Base-by-base conservation (phyloP, 2,888 invertebrate species). In the Drosophila aldrichi region DNA sequence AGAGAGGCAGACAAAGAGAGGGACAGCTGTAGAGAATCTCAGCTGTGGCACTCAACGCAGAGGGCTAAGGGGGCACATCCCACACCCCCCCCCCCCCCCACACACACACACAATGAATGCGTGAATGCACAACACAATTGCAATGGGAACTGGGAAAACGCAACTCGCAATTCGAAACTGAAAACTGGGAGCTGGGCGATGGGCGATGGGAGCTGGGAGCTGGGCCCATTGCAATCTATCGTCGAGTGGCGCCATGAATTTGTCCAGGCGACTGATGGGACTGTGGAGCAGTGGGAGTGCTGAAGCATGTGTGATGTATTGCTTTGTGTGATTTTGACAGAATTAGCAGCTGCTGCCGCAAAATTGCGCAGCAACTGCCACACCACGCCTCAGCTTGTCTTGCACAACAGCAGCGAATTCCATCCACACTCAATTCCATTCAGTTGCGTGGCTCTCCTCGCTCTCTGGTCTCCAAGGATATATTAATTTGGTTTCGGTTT, bases 311-410 rank as follows among this genome's bases (percentile, higher is more conserved):
- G 89, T 84, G 84, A 84, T 84, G 84, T 89, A 84, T 84, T 89
- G 84, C 84, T 78, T 83, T 84, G 84, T 79, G 81, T 89, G 84
- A 89, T 87, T 89, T 81, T 89, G 84, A 84, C 84, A 84, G 84
- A 84, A 84, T 84, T 89, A 84, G 89, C 84, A 84, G 84, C 84
- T 84, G 84, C 81, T 87, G 77, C 77, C 77, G 73, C 49, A 82
- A 83, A 88, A 88, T 88, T 79, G 83, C 80, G 82, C 83, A 77
- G 70, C 70, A 74, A 72, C 62, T 44, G 20, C 57, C 49, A 55
- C 41, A n/a, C 57, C 49, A 55, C 41, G 52, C 36, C 63, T 29
- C 44, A 22, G 8, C 22, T 43, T 56, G 43, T 56, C 56, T 44
- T 56, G 32, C 32, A 29, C 29, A 48, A 2, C 46, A 48, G 6